These are phyloP conservation scores for Mamestra configurata DNA, from an alignment of 1,140 invertebrate genomes.

Conservation along the genomic window DNA sequence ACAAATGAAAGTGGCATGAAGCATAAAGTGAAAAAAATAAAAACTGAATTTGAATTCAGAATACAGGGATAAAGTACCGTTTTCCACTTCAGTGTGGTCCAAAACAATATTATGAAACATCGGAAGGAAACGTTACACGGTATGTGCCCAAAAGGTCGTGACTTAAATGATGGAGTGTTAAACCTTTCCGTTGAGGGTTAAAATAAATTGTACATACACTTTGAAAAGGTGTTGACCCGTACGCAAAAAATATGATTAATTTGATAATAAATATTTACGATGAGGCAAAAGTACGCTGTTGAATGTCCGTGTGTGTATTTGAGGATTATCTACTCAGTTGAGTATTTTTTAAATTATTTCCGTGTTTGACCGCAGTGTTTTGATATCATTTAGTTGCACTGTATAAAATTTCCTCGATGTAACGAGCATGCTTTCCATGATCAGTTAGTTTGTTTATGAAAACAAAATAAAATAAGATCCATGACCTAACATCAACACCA, in stretches of 20 bases:
- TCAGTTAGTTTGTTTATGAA: no score
- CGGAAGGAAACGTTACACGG: not conserved
- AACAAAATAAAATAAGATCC: no score
- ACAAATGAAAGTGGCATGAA: not conserved
- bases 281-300: not conserved
- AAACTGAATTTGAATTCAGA: no score
- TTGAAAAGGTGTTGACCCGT: conserved; percentile 26
- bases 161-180: conserved; percentile 10
- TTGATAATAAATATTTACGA: conserved; percentile 33
- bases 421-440: no score
- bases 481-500: no score
- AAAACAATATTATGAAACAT: not conserved
- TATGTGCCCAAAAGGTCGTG: not conserved
- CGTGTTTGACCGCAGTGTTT: no score
- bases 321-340: not conserved
- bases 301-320: not conserved
- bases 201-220: conserved; percentile 24
- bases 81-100: no score
- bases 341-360: not conserved
- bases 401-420: no score
- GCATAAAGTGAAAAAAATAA: no score
- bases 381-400: no score
- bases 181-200: conserved; percentile 23
- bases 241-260: conserved; percentile 7
- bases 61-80: no score